These are phyloP conservation scores for Scaptodrosophila latifasciaeformis DNA, from an alignment of 2,888 invertebrate species.

Conservation along the genomic window DNA sequence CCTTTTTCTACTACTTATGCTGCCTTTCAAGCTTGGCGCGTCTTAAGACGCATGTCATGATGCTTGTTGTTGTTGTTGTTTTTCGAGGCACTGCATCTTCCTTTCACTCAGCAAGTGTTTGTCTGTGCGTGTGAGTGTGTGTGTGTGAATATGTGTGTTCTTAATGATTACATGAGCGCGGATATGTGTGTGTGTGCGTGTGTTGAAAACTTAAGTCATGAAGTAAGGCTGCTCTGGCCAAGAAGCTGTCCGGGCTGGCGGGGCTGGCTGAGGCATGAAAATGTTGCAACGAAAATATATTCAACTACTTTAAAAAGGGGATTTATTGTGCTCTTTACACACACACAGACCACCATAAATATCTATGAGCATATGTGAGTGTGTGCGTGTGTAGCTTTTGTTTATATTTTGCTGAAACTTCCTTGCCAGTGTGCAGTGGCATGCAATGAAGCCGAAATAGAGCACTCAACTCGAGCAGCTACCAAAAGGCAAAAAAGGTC, in stretches of 20 bases:
- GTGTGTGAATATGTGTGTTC: slow-evolving; percentile 13
- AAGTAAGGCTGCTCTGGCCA: slow-evolving; percentile 21
- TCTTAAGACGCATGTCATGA: slow-evolving; percentile 34
- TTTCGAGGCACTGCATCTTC: not conserved
- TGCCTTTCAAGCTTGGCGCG: slow-evolving; percentile 48
- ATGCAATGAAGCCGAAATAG: slow-evolving; percentile 55
- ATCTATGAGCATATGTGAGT: not conserved
- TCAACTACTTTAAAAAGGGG: slow-evolving; percentile 46
- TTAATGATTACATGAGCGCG: slow-evolving; percentile 10
- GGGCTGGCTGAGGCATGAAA: slow-evolving; percentile 28
- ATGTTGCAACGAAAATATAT: slow-evolving; percentile 28
- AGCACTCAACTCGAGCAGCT: slow-evolving; percentile 44
- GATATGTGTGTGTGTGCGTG: slow-evolving; percentile 25
- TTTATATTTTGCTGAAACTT: slow-evolving; percentile 10
- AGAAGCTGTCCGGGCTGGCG: slow-evolving; percentile 18
- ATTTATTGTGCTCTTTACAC: slow-evolving; percentile 45
- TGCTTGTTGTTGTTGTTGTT: slow-evolving; percentile 19
- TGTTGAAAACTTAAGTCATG: slow-evolving; percentile 61
- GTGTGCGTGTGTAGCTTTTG: not conserved
- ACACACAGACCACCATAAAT: not conserved
- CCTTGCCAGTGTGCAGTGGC: slow-evolving; percentile 28
- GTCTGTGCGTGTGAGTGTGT: slow-evolving; percentile 16
- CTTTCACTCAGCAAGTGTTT: slow-evolving; percentile 4
- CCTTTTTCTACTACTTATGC: slow-evolving; percentile 62
- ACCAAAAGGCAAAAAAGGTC: slow-evolving; percentile 30